Evolutionary conservation across 1,140 invertebrate species (phyloP), one percentile per base, ranked within the genome.

Genomic region (Anoplolepis gracilipes): DNA sequence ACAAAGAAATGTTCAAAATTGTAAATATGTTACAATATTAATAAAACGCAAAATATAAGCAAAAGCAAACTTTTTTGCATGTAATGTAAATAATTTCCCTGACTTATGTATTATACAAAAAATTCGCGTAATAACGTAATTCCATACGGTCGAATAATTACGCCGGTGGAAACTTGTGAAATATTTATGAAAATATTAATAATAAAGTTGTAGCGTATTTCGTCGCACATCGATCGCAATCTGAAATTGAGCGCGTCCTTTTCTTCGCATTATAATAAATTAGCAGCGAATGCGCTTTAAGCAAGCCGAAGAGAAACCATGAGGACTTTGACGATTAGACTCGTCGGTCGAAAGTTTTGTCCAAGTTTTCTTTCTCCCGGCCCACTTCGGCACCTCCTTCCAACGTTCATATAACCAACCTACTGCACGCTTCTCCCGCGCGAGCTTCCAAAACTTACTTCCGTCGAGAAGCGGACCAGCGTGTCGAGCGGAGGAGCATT

Each of bases 311-410:
- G 73, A 72, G 77, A 53, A 81, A 59, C 36, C 67, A 25, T 61
- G 75, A 84, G 61, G 85, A 87, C 88, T 90, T 85, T 11, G 62
- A 77, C 88, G 88, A 90, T 90, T 90, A 90, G 88, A 90, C 85
- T 85, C 79, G 88, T 86, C 76, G 79, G 61, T 69, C 81, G 76
- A 85, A 90, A 90, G 79, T 90, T n/a, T n/a, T 90, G 76, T n/a
- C n/a, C 33, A 89, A 90, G 78, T 90, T 90, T 85, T 85, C 67
- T 69, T 62, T 49, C 61, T 62, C 73, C 55, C 53, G 57, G 57
- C 76, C 78, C 79, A 53, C 88, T 76, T 79, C 59, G 55, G 73
- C 79, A 72, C 62, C 85, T 87, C 84, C 87, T 79, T 84, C 61
- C 70, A 81, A 87, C 81, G 69, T 88, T 88, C 85, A 72, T 86